Conservation (phyloP, 1,140 invertebrate species). For the Physella acuta region DNA sequence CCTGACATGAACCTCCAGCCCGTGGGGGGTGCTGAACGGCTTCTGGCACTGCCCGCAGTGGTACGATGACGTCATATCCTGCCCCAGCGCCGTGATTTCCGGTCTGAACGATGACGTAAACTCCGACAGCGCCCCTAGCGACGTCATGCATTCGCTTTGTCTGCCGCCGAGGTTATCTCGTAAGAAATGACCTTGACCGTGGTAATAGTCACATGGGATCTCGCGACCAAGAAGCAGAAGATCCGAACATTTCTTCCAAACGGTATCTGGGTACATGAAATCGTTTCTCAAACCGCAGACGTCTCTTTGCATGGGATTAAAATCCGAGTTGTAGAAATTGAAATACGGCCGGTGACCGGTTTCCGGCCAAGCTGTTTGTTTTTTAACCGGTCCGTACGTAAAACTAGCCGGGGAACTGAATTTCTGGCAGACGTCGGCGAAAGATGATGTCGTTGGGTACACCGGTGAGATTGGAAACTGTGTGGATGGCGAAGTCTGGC, state of each 20-base stretch:
- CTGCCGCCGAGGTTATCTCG: not conserved
- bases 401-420: too few species aligned
- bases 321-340: not conserved
- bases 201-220: too few species aligned
- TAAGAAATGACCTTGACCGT: not conserved
- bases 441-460: too few species aligned
- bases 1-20: slow-evolving; percentile 83
- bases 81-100: not conserved
- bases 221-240: too few species aligned
- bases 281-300: not conserved
- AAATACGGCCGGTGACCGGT: not conserved
- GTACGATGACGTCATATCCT: slow-evolving; percentile 64
- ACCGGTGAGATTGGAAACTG: too few species aligned
- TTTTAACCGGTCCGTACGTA: too few species aligned
- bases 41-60: slow-evolving; percentile 97
- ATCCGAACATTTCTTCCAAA: not conserved
- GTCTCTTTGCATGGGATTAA: not conserved
- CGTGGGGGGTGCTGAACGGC: slow-evolving; percentile 95
- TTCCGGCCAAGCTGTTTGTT: not conserved
- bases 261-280: not conserved
- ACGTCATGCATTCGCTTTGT: not conserved
- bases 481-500: too few species aligned
- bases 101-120: slow-evolving; percentile 12
- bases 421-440: too few species aligned
- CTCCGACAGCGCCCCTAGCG: not conserved